These are phyloP conservation scores for Platerodrilus igneus DNA, from an alignment of 2,888 invertebrate species.

Conservation along the genomic window DNA sequence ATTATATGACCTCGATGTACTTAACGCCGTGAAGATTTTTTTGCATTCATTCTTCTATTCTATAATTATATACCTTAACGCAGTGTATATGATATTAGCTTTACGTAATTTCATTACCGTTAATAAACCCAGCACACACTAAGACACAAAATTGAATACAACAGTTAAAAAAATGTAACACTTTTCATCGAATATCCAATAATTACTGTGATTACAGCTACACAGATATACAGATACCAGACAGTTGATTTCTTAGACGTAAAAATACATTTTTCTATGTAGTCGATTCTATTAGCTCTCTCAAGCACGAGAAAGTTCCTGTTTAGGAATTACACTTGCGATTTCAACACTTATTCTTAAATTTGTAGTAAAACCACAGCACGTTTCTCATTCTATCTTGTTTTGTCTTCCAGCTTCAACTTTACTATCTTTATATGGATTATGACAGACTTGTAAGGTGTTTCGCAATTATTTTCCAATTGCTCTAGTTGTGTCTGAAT, in stretches of 20 bases:
- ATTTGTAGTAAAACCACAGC: no score
- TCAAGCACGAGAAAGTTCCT: constrained; percentile 6
- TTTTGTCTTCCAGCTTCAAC: constrained; percentile 5
- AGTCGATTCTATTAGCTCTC: no score
- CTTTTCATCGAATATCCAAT: constrained; percentile 12
- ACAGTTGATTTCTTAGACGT: no score
- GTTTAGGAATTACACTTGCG: constrained; percentile 10
- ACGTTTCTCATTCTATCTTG: constrained; percentile 6
- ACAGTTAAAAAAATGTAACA: constrained; percentile 14
- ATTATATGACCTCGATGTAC: no score
- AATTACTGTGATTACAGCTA: constrained; percentile 19
- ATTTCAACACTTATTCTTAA: constrained; percentile 19
- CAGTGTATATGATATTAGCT: constrained; percentile 7
- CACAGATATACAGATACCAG: no score
- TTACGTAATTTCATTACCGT: constrained; percentile 10
- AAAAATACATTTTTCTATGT: no score
- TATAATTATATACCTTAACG: no score
- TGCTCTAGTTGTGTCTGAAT: constrained; percentile 22
- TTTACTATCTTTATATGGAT: constrained; percentile 13
- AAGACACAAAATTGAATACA: constrained; percentile 8
- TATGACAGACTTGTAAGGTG: constrained; percentile 14
- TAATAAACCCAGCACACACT: no score
- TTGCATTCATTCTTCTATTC: no score
- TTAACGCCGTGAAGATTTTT: no score
- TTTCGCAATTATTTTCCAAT: constrained; percentile 21